Evolutionary conservation across 2,113 vertebrate species (phyloP).

Genomic region (Rhodinocichla rosea): DNA sequence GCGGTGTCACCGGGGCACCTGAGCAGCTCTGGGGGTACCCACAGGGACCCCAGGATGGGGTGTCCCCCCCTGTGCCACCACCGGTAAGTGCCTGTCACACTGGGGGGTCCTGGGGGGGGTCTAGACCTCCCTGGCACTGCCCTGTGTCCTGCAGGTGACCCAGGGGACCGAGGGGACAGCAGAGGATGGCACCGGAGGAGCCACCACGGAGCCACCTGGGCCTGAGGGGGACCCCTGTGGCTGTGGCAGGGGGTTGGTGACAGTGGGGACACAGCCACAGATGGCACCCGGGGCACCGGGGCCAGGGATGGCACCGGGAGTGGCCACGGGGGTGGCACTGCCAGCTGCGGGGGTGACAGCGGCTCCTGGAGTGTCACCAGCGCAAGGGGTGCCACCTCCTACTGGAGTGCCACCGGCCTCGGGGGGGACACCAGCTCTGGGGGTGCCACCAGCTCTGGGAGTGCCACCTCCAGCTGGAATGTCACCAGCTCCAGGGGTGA

Average conservation of each 20-base stretch:
- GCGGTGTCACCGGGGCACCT: not conserved
- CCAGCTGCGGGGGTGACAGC: not conserved
- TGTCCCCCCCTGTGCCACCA: not conserved
- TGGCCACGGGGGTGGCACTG: not conserved
- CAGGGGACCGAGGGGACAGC: not conserved
- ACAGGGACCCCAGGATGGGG: not conserved
- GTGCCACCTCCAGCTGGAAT: rapidly evolving
- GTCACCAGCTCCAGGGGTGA: rapidly evolving
- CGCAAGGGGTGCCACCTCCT: not conserved
- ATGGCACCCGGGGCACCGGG: not conserved
- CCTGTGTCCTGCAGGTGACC: not conserved
- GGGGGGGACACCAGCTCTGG: not conserved
- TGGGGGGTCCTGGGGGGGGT: not conserved
- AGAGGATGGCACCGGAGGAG: not conserved
- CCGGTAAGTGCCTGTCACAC: not conserved
- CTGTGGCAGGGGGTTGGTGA: not conserved
- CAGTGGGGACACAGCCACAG: not conserved
- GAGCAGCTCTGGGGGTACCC: not conserved
- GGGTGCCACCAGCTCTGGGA: not conserved
- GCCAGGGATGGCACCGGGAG: not conserved
- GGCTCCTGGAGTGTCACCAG: not conserved
- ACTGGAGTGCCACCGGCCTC: not conserved
- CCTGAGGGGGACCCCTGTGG: not conserved
- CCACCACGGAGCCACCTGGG: not conserved
- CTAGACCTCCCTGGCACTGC: not conserved